Percentiles rank a stretch among this genome's conserved stretches.
Evolutionary conservation across 2,888 invertebrate species (phyloP).

Genomic region (Lamproptera curius): DNA sequence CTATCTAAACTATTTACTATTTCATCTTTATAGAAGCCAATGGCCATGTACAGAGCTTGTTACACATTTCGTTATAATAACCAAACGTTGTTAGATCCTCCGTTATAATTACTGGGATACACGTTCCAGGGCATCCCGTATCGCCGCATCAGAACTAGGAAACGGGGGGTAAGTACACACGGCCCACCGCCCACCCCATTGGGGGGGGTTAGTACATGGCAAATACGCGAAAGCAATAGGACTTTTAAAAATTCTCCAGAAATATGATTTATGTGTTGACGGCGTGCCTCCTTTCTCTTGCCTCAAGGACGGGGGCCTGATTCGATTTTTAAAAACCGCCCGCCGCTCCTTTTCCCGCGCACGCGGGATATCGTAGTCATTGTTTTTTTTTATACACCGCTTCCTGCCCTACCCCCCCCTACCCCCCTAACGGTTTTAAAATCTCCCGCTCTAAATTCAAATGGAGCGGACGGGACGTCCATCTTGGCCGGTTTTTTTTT

Average conservation of each 20-base stretch:
- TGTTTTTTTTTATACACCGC: slow-evolving; percentile 38
- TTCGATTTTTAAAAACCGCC: slow-evolving; percentile 76
- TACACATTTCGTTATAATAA: too few relatives aligned
- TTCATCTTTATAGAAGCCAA: too few relatives aligned
- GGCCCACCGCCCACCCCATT: slow-evolving; percentile 41
- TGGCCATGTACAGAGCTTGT: too few relatives aligned
- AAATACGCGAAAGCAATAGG: slow-evolving; percentile 79
- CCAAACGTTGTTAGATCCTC: too few relatives aligned
- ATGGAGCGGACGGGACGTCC: neutral
- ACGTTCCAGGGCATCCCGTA: slow-evolving; percentile 45
- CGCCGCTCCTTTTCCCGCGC: slow-evolving; percentile 33
- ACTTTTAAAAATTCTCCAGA: slow-evolving; percentile 79
- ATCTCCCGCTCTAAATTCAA: slow-evolving; percentile 4
- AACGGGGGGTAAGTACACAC: slow-evolving; percentile 78
- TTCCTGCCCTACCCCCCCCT: too few relatives aligned
- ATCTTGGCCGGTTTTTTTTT: neutral
- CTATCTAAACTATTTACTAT: too few relatives aligned
- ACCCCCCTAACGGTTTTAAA: neutral
- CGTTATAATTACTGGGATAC: too few relatives aligned
- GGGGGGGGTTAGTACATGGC: slow-evolving; percentile 73
- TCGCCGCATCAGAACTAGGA: slow-evolving; percentile 64
- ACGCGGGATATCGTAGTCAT: slow-evolving; percentile 22
- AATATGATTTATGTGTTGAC: slow-evolving; percentile 79
- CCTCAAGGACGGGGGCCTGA: slow-evolving; percentile 72
- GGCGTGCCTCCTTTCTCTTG: slow-evolving; percentile 64